These are phyloP conservation scores for Lagocephalus sceleratus DNA, from an alignment of 2,797 vertebrate genomes.

Conservation along the genomic window DNA sequence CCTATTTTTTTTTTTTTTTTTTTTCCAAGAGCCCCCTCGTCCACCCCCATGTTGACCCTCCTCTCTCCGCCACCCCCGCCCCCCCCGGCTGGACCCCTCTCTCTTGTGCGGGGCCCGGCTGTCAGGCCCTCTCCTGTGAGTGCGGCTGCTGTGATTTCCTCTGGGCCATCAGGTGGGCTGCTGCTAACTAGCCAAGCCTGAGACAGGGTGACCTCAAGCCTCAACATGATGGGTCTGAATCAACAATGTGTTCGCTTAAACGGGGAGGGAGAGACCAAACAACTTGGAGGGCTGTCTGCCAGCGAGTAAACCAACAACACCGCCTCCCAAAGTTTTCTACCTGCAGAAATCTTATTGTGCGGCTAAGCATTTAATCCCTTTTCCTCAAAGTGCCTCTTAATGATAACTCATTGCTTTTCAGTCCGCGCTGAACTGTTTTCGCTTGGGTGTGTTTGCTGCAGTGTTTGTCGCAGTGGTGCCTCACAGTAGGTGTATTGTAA, in stretches of 20 bases:
- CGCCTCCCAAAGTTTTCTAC: slow-evolving; percentile 68
- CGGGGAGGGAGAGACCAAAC: slow-evolving; percentile 78
- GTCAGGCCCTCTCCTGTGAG: slow-evolving; percentile 82
- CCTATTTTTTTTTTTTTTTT: neutral
- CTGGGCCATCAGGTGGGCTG: slow-evolving; percentile 84
- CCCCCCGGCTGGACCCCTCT: slow-evolving; percentile 66
- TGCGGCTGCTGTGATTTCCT: slow-evolving; percentile 82
- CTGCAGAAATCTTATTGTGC: slow-evolving; percentile 43
- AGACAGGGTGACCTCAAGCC: slow-evolving; percentile 85
- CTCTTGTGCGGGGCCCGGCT: slow-evolving; percentile 75
- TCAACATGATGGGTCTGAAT: slow-evolving; percentile 84
- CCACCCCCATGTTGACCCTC: slow-evolving; percentile 54
- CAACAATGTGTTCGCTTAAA: slow-evolving; percentile 83
- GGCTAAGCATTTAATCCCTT: slow-evolving; percentile 61
- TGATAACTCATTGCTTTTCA: slow-evolving; percentile 53
- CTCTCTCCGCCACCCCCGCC: slow-evolving; percentile 29
- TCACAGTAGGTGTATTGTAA: slow-evolving; percentile 72
- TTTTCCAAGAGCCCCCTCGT: slow-evolving; percentile 25
- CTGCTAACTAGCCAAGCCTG: slow-evolving; percentile 86
- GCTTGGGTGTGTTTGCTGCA: slow-evolving; percentile 56
- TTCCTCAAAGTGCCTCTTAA: slow-evolving; percentile 38
- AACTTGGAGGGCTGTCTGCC: slow-evolving; percentile 75
- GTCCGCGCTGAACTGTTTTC: slow-evolving; percentile 52
- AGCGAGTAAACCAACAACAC: slow-evolving; percentile 63
- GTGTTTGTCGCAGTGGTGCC: slow-evolving; percentile 65